A percentile compares a stretch with the other conserved stretches of the same genome.
phyloP scores from a whole-genome alignment of 2,113 vertebrate species.

The Castor canadensis region DNA sequence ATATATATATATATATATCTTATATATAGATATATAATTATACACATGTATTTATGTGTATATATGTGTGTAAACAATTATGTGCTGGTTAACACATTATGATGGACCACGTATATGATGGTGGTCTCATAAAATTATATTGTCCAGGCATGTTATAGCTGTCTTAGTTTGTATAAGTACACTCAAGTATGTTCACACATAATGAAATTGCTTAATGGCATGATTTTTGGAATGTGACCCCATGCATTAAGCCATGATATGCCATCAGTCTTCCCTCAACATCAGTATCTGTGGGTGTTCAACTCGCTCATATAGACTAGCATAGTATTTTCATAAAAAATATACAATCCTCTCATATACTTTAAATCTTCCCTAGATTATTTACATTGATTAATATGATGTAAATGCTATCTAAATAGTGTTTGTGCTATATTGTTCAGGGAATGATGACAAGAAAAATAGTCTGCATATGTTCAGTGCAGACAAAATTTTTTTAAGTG shows the following conservation, averaged over 20 bases:
- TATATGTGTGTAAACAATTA: neutral
- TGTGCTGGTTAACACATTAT: neutral
- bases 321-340: neutral
- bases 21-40: no score
- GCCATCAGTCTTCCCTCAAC: neutral
- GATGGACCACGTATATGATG: neutral
- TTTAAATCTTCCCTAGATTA: neutral
- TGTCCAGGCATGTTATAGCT: neutral
- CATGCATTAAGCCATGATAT: neutral
- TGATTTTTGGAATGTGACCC: neutral
- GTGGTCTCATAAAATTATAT: neutral
- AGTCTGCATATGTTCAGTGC: neutral
- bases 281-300: neutral
- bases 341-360: neutral
- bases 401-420: neutral
- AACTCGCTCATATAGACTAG: neutral
- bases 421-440: neutral
- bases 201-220: neutral
- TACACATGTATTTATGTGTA: neutral
- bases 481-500: neutral
- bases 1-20: no score
- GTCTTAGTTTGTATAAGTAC: neutral
- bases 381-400: neutral
- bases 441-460: neutral
- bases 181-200: neutral